Percentiles rank a stretch among this genome's conserved stretches.
phyloP scores from a whole-genome alignment of 30 jellyfish, hydroid and myxozoan genomes.

The Aurelia sp. region DNA sequence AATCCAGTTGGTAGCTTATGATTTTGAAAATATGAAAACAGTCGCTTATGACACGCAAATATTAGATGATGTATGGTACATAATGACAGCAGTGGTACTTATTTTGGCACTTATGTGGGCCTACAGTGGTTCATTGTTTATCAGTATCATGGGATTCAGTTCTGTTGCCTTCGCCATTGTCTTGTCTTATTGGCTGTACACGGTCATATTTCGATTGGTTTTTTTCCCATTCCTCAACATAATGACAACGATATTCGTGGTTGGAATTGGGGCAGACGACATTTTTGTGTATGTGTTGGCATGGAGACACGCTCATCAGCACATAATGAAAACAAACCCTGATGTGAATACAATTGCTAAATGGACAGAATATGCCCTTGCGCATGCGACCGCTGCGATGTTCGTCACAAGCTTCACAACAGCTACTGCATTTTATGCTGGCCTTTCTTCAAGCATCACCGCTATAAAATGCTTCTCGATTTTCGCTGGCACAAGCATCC shows the following conservation, averaged over 20 bases:
- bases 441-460: constrained; percentile 72
- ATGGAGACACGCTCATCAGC: constrained; percentile 82
- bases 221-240: constrained; percentile 89
- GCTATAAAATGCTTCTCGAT: constrained; percentile 81
- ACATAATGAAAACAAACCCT: not conserved
- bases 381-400: constrained; percentile 89
- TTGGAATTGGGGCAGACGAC: constrained; percentile 93
- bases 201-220: constrained; percentile 57
- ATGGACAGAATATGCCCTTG: constrained; percentile 79
- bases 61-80: constrained; percentile 69
- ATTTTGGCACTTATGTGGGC: constrained; percentile 64
- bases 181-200: constrained; percentile 72
- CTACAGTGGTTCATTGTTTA: constrained; percentile 74
- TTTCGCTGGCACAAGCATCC: constrained; percentile 84
- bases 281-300: constrained; percentile 74
- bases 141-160: constrained; percentile 69
- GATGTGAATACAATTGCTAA: constrained; percentile 31
- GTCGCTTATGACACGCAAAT: constrained; percentile 56
- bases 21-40: constrained; percentile 42
- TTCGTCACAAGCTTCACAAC: constrained; percentile 89
- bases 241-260: constrained; percentile 73
- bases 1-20: constrained; percentile 61
- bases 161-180: constrained; percentile 70
- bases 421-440: constrained; percentile 92
- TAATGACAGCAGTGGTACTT: constrained; percentile 67